Evolutionary conservation across 2,888 invertebrate species (phyloP).

Genomic region (Tipula confusa): DNA sequence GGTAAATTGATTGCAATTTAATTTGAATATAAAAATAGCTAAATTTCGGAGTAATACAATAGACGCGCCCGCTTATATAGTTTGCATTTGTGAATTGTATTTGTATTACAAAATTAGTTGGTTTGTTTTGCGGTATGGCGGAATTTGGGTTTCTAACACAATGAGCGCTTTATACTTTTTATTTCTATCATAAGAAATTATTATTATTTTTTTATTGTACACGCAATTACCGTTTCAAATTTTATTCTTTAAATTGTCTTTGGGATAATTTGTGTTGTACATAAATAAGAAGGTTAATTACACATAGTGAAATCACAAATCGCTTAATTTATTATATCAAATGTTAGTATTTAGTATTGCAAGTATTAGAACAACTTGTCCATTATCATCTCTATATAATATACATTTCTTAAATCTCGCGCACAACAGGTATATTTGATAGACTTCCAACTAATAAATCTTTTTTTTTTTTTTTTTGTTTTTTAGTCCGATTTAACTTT

Average conservation of each 20-base stretch:
- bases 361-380: not conserved
- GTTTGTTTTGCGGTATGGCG: not conserved
- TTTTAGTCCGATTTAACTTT: not conserved
- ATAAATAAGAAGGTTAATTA: constrained; percentile 14
- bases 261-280: not conserved
- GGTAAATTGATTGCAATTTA: not conserved
- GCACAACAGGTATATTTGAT: not conserved
- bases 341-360: not conserved
- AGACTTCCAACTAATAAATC: not conserved
- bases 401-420: not conserved
- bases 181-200: not conserved
- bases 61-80: too few relatives aligned
- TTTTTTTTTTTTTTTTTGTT: not conserved
- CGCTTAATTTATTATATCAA: not conserved
- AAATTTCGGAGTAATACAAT: not conserved
- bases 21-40: not conserved
- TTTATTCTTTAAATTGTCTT: not conserved
- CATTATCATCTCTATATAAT: not conserved
- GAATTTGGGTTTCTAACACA: not conserved
- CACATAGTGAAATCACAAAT: not conserved
- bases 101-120: not conserved
- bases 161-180: not conserved
- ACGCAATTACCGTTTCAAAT: not conserved
- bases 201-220: not conserved
- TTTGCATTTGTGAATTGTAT: too few relatives aligned